Evolutionary conservation across 1,140 invertebrate species (phyloP), one percentile per base, ranked within the genome.

Genomic region (Caenorhabditis remanei): DNA sequence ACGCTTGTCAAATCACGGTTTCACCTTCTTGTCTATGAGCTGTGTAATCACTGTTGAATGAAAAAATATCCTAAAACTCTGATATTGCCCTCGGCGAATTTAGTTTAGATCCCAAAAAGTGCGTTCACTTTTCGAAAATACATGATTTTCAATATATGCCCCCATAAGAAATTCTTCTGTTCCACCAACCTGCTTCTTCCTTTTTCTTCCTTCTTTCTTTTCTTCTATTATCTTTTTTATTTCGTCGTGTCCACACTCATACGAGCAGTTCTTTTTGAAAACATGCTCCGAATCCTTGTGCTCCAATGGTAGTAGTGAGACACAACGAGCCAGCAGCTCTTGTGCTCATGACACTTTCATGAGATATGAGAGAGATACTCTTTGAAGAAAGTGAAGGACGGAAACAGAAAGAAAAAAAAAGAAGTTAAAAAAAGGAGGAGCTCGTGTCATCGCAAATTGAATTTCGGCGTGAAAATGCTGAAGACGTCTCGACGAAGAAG

Each of bases 401-500:
- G 7, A 40, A n/a, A 58, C 14, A 58, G 13, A 58, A 63, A 63
- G 32, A 63, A 21, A 63, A 8, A n/a, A 71, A 4, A 46, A 79
- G 21, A 50, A 79, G 46, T 21, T 50, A 53, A 50, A 79, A 79
- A 71, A 40, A 79, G 46, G 40, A 48, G 46, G 19, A 50, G 71
- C 71, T 79, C 71, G 71, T 79, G 71, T 79, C 71, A 79, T 79
- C 11, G 71, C 71, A 79, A 79, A 79, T 79, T 79, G 71, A 79
- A 79, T 79, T 79, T 79, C 46, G 71, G 71, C 46, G 43, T 21
- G 46, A 79, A 50, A 79, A 79, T 24, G 46, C 71, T 43, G 71
- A 79, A 48, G 71, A 50, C 71, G 71, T 41, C 46, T 41, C 46
- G 46, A 4, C n/a, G 8, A 13, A 13, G n/a, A 79, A 24, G 71